Base-by-base conservation (phyloP, 1,140 invertebrate genomes). In the Drosophila tristis region DNA sequence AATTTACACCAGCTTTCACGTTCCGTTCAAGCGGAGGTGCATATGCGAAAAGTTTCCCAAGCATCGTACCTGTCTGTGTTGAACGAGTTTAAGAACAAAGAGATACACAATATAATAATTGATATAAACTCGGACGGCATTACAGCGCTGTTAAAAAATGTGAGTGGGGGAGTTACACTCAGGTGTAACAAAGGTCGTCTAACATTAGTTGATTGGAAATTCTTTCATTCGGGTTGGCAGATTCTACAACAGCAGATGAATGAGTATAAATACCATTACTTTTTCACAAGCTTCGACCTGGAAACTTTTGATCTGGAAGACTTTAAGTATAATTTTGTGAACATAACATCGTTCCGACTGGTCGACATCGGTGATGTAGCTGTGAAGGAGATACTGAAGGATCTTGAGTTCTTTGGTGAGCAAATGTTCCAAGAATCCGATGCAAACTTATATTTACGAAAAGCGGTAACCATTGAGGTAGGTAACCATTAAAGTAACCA, bases 181-280 rank as follows among this genome's bases (percentile, higher is more conserved):
- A 20, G 20, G 20, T 8, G 23, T 25, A 25, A 25, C 5, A 2
- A 2, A 56, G 20, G 23, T 61, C 7, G 11, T 35, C 1, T 9
- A 2, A 42, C 4, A 49, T 15, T 44, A 49, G 16, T 11, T 57
- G 16, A 31, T 31, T 0, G 4, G n/a, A 42, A 55, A 2, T n/a
- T 31, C 1, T 49, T 45, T 4, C n/a, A 16, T n/a, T 2, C 20
- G 8, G 31, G 26, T 20, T 80, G 93, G 64, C 94, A 98, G 97
- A 97, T 98, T 86, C 93, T 98, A 39, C 97, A 98, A 91, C 92
- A 98, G 13, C 97, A 98, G 92, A 98, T 98, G 97, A 98, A 98
- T 91, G 97, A 98, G 92, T 97, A 97, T 91, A 94, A 96, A 91
- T 98, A 98, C 91, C 97, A 98, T 92, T 98, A 98, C 91, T 95